Conservation (phyloP, 2,888 invertebrate species). For the Spodoptera littoralis region DNA sequence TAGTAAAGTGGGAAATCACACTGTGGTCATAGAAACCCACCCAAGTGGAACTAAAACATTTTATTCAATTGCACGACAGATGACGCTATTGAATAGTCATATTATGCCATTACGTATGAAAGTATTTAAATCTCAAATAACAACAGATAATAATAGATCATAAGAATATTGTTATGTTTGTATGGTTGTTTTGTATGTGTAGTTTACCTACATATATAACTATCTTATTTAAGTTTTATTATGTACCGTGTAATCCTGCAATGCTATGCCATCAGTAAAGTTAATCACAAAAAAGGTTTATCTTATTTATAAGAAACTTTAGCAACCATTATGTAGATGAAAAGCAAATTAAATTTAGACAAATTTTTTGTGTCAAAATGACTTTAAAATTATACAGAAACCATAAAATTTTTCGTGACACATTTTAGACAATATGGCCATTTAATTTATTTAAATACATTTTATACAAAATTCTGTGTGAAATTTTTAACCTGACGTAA, state of each 20-base stretch:
- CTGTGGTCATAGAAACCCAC: slow-evolving; percentile 5
- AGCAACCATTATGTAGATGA: slow-evolving; percentile 4
- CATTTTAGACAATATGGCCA: slow-evolving; percentile 17
- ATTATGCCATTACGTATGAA: background rate
- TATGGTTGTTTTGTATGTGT: no score
- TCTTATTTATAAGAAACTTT: background rate
- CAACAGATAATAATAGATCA: no score
- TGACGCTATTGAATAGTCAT: slow-evolving; percentile 10
- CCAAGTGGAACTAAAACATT: slow-evolving; percentile 10
- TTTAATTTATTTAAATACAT: slow-evolving; percentile 5
- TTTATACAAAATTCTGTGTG: slow-evolving; percentile 5
- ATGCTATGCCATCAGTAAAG: no score
- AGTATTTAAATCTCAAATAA: no score
- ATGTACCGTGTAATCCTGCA: no score
- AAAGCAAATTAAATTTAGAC: slow-evolving; percentile 9
- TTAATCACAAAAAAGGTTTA: no score
- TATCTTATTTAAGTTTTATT: no score
- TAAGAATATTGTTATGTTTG: no score
- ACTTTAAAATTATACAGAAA: slow-evolving; percentile 13
- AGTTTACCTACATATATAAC: no score
- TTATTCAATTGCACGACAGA: slow-evolving; percentile 6
- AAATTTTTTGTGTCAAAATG: slow-evolving; percentile 28
- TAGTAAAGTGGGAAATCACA: slow-evolving; percentile 4
- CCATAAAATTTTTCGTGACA: slow-evolving; percentile 27
- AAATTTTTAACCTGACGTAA: slow-evolving; percentile 15